Evolutionary conservation across 30 jellyfish, hydroid and myxozoan genomes (phyloP).

Genomic region (Sanderia malayensis): DNA sequence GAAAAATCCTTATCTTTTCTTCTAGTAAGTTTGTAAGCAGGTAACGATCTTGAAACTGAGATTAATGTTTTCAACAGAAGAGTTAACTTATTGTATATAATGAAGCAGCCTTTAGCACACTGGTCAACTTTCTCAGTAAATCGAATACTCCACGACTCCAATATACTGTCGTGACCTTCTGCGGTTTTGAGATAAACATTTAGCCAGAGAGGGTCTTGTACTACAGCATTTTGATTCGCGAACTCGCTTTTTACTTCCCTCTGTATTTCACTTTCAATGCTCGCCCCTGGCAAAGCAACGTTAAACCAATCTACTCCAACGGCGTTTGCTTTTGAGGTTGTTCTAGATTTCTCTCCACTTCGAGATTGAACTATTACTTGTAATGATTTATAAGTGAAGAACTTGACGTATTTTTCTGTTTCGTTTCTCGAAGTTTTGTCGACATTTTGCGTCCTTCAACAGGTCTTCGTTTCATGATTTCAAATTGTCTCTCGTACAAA

Average conservation of each 20-base stretch:
- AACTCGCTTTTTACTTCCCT: slow-evolving; percentile 60
- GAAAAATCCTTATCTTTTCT: slow-evolving; percentile 70
- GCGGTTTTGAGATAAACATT: slow-evolving; percentile 65
- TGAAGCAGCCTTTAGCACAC: slow-evolving; percentile 41
- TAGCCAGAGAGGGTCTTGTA: slow-evolving; percentile 64
- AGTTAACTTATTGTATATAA: slow-evolving; percentile 82
- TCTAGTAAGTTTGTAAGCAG: slow-evolving; percentile 74
- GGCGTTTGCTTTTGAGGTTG: slow-evolving; percentile 78
- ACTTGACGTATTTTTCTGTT: slow-evolving; percentile 80
- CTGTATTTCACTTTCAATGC: slow-evolving; percentile 49
- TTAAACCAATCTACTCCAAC: slow-evolving; percentile 97
- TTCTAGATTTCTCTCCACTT: slow-evolving; percentile 71
- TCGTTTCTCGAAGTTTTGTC: slow-evolving; percentile 38
- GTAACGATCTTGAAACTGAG: slow-evolving; percentile 73
- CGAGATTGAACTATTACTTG: slow-evolving; percentile 80
- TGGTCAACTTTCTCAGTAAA: slow-evolving; percentile 45
- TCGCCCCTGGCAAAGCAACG: slow-evolving; percentile 68
- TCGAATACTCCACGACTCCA: slow-evolving; percentile 82
- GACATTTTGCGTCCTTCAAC: not conserved
- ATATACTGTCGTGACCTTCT: slow-evolving; percentile 76
- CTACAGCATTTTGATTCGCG: slow-evolving; percentile 60
- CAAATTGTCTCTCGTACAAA: too few relatives aligned
- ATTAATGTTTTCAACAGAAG: slow-evolving; percentile 75
- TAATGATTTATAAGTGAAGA: slow-evolving; percentile 69
- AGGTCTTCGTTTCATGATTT: slow-evolving; percentile 7